phyloP scores from a whole-genome alignment of 2,888 invertebrate genomes.

The Koerneria pararmatus region DNA sequence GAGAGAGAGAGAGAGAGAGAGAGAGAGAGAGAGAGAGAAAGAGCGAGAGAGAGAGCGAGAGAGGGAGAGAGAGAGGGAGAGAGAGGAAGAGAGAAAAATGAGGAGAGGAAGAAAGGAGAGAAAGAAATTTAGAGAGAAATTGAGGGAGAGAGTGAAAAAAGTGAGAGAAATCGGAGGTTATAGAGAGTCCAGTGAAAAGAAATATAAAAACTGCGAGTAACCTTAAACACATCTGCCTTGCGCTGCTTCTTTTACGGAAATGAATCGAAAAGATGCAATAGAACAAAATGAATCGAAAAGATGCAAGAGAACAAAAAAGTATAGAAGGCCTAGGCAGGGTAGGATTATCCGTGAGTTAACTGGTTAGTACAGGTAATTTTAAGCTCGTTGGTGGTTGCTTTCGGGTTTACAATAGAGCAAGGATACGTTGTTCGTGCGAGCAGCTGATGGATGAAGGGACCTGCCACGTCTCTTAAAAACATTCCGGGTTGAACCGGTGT shows the following conservation, averaged over 20 bases:
- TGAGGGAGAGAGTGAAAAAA: background rate
- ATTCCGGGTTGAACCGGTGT: no score
- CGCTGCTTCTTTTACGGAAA: background rate
- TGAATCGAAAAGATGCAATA: background rate
- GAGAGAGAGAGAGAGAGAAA: background rate
- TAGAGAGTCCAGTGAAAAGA: background rate
- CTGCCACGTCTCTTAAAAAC: no score
- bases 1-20: conserved; percentile 2
- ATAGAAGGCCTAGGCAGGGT: background rate
- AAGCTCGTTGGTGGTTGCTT: no score
- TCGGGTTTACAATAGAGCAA: no score
- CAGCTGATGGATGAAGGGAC: no score
- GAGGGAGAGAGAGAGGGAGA: conserved; percentile 7
- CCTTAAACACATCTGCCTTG: background rate
- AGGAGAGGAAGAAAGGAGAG: conserved; percentile 3
- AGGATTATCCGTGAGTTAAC: no score
- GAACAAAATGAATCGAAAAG: conserved; percentile 6
- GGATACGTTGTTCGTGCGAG: no score
- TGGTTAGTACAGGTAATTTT: no score
- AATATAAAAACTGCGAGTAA: background rate
- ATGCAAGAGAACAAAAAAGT: conserved; percentile 14
- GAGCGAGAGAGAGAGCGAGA: conserved; percentile 3
- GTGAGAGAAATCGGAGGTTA: background rate
- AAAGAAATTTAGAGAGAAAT: background rate
- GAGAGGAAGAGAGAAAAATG: conserved; percentile 3